A percentile compares a stretch with the other conserved stretches of the same genome.
These are phyloP conservation scores for Heliconius hermathena DNA, from an alignment of 1,140 invertebrate species.

Conservation along the genomic window DNA sequence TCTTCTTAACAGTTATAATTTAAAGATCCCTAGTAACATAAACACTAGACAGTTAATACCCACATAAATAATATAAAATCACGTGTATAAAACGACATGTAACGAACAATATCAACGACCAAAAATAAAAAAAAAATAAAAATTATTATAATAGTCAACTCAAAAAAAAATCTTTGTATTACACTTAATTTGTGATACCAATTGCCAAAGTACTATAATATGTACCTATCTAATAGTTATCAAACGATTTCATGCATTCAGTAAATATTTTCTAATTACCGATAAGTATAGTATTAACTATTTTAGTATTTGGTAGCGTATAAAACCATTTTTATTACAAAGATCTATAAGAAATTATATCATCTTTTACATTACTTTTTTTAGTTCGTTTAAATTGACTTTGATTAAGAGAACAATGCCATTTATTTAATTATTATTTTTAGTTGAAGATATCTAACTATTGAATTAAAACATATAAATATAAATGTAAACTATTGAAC, in stretches of 20 bases:
- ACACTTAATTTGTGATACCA: not conserved
- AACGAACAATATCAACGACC: no score
- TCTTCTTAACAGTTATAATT: not conserved
- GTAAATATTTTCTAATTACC: not conserved
- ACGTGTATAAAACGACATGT: no score
- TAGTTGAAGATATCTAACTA: not conserved
- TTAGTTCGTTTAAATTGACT: conserved; percentile 1
- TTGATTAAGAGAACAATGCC: not conserved
- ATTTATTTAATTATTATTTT: not conserved
- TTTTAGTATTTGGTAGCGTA: not conserved
- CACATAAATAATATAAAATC: no score
- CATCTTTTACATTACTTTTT: not conserved
- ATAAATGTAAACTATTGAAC: not conserved
- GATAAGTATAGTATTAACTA: not conserved
- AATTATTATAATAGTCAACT: no score
- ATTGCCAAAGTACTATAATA: not conserved
- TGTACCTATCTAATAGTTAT: not conserved
- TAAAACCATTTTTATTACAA: not conserved
- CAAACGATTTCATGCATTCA: no score
- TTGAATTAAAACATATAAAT: not conserved
- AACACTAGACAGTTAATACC: no score
- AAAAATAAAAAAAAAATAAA: no score
- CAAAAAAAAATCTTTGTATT: not conserved
- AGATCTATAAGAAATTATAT: not conserved
- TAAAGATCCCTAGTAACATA: no score